Conservation (phyloP, 92 coral and sea anemone species). For the Porites evermanni region DNA sequence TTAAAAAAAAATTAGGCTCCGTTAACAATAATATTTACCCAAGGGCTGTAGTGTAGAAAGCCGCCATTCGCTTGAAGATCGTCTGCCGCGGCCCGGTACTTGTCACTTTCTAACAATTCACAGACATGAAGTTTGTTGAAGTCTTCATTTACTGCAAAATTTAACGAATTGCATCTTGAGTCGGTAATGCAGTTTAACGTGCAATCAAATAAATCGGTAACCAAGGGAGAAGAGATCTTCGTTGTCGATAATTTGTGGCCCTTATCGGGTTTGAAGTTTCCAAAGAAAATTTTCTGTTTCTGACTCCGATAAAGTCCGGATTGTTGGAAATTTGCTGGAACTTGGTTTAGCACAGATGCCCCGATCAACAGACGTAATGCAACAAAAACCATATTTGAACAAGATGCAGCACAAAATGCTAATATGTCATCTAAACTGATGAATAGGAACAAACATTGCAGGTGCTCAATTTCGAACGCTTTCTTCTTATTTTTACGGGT, state of each 20-base stretch:
- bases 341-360: too few relatives aligned
- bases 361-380: too few relatives aligned
- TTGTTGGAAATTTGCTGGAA: not conserved
- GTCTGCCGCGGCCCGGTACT: conserved; percentile 8
- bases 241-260: not conserved
- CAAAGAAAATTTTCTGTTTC: not conserved
- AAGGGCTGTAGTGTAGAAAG: conserved; percentile 33
- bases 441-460: too few relatives aligned
- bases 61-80: not conserved
- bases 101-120: conserved; percentile 26
- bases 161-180: conserved; percentile 16
- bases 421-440: too few relatives aligned
- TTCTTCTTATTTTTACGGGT: too few relatives aligned
- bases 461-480: too few relatives aligned
- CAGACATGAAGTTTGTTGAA: not conserved
- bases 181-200: not conserved
- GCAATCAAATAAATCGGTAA: not conserved
- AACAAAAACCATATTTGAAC: too few relatives aligned
- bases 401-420: too few relatives aligned
- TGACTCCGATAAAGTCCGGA: not conserved
- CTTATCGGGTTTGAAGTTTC: conserved; percentile 5
- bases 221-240: not conserved
- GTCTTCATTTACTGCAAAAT: conserved; percentile 16
- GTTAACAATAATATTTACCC: not conserved
- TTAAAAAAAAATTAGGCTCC: too few relatives aligned